Evolutionary conservation across 2,888 invertebrate genomes (phyloP).

Genomic region (Itoplectis maculator): DNA sequence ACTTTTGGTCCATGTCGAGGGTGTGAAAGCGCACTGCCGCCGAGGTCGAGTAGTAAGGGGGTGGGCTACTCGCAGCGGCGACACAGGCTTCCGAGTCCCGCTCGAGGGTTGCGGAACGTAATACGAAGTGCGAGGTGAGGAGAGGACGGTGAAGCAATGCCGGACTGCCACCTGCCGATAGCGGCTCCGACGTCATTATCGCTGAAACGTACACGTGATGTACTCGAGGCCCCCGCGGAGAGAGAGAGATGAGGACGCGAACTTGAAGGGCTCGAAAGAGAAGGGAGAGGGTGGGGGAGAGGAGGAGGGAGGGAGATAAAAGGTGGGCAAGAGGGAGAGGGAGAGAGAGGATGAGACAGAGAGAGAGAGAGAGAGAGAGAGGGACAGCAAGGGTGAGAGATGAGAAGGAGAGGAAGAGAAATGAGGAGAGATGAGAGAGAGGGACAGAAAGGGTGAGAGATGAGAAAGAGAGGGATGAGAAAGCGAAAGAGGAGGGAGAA

Average conservation of each 20-base stretch:
- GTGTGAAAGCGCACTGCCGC: constrained; percentile 78
- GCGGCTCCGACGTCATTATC: constrained; percentile 81
- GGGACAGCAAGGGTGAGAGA: too few species aligned
- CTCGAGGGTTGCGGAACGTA: constrained; percentile 69
- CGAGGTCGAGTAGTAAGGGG: constrained; percentile 76
- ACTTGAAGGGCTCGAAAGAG: constrained; percentile 1
- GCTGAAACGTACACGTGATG: constrained; percentile 68
- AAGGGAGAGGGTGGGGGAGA: constrained; percentile 3
- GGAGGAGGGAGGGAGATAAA: neutral
- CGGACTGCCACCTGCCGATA: constrained; percentile 81
- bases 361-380: constrained; percentile 27
- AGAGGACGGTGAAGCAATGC: constrained; percentile 79
- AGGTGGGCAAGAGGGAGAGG: too few species aligned
- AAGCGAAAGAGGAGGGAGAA: neutral
- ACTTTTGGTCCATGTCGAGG: constrained; percentile 80
- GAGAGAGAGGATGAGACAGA: constrained; percentile 1
- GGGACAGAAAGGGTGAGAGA: constrained; percentile 3
- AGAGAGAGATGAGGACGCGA: constrained; percentile 41
- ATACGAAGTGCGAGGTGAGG: constrained; percentile 77
- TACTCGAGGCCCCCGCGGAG: constrained; percentile 34
- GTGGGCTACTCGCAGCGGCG: constrained; percentile 67
- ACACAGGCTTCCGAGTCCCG: constrained; percentile 69
- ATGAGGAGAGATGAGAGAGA: neutral
- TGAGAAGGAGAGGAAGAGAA: neutral
- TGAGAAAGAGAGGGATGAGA: neutral